Percentiles rank a stretch among this genome's conserved stretches.
Conservation (phyloP, 2,797 vertebrate species). For the Paramormyrops hopkinsi region DNA sequence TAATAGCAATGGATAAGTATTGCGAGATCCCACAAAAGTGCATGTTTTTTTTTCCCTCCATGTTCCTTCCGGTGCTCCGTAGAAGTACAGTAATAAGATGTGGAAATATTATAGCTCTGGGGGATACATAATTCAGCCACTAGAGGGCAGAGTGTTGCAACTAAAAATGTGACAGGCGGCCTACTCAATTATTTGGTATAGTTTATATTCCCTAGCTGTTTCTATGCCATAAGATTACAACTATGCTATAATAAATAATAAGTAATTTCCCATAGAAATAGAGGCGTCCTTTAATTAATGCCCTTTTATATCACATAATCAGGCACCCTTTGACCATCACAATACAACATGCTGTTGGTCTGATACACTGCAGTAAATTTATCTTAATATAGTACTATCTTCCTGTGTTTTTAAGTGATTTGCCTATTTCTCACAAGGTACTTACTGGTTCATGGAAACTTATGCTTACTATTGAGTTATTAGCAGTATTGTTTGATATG, state of each 20-base stretch:
- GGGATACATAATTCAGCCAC: background rate
- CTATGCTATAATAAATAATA: background rate
- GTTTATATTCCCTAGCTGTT: background rate
- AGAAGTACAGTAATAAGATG: background rate
- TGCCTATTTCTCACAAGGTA: background rate
- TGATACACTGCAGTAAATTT: background rate
- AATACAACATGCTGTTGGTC: background rate
- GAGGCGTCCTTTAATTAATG: background rate
- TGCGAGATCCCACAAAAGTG: background rate
- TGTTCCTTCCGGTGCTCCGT: background rate
- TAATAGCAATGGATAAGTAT: background rate
- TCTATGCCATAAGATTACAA: background rate
- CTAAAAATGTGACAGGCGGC: background rate
- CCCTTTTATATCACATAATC: background rate
- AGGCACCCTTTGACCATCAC: background rate
- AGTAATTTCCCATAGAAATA: background rate
- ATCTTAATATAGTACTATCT: background rate
- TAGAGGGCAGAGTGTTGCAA: background rate
- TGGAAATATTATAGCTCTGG: background rate
- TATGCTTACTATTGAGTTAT: background rate
- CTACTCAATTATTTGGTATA: background rate
- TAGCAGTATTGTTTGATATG: background rate
- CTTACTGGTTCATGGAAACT: background rate
- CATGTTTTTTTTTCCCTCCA: background rate
- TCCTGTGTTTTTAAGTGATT: background rate